Base-by-base conservation (phyloP, 2,888 invertebrate genomes). In the Cephus spinipes region DNA sequence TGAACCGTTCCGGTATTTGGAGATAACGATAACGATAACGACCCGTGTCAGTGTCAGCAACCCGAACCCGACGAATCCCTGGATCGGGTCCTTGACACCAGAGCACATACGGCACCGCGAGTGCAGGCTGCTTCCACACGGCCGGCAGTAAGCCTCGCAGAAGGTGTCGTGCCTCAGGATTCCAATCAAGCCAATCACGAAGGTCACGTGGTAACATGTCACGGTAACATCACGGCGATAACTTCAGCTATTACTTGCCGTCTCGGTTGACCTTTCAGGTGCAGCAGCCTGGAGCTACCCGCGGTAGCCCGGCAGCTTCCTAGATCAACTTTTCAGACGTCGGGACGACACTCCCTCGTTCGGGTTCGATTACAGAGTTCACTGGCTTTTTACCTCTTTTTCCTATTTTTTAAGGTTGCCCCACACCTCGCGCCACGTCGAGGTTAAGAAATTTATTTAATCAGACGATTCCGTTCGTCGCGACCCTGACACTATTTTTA, bases 121-220 rank as follows among this genome's bases (percentile, higher is more conserved):
- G 81, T 75, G 84, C 86, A 36, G 86, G 85, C 77, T 89, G 89
- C 73, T 87, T 77, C 79, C 83, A 84, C 76, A 88, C 76, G 76
- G 87, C 73, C 35, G 88, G 87, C 35, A 87, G 81, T 74, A 86
- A 77, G 80, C 69, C 83, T 78, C 78, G 82, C 87, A 82, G 80
- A 12, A 77, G 36, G 76, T 76, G 79, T 11, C 73, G 33, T 35
- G 73, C 79, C 36, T 73, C 76, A 33, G 31, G 71, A 33, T 86
- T 87, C 85, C 85, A 85, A 83, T 89, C 88, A 86, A 84, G 88
- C 88, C 89, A 87, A 34, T 77, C 83, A 82, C 83, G 83, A 71
- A 85, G 87, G 84, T 88, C 88, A 86, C 89, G 88, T 79, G 88
- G 87, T 87, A 90, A 89, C 91, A 91, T 91, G 89, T 90, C 90